Evolutionary conservation across 2,888 invertebrate species (phyloP).

Genomic region (Chrysotoxum bicinctum): DNA sequence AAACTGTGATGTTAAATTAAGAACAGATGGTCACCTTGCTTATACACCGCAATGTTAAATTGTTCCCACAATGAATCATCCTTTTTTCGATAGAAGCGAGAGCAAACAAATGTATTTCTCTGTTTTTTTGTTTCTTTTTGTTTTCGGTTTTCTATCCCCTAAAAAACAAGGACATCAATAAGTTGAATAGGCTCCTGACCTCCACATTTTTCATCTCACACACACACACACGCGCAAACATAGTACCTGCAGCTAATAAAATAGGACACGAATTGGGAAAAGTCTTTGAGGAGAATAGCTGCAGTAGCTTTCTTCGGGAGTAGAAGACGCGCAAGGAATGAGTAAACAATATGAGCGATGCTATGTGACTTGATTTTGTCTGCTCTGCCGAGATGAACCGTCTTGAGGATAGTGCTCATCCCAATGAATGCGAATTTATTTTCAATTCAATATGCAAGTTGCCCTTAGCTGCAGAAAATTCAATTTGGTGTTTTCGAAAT

Average conservation of each 20-base stretch:
- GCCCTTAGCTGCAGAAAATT: background rate
- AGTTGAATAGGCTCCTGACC: constrained; percentile 43
- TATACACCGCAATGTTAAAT: constrained; percentile 9
- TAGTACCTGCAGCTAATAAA: constrained; percentile 3
- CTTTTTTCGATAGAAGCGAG: constrained; percentile 4
- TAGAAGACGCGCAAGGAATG: constrained; percentile 55
- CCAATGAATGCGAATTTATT: background rate
- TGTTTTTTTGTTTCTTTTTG: background rate
- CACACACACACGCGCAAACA: background rate
- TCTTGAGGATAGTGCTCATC: background rate
- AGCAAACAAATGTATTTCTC: constrained; percentile 19
- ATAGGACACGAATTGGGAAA: constrained; percentile 37
- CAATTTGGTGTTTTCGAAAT: background rate
- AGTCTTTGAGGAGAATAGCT: constrained; percentile 40
- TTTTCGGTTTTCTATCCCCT: constrained; percentile 21
- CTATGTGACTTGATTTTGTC: constrained; percentile 42
- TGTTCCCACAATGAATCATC: constrained; percentile 24
- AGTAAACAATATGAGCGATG: constrained; percentile 46
- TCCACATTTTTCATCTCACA: constrained; percentile 22
- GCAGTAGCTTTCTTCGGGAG: constrained; percentile 38
- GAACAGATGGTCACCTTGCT: background rate
- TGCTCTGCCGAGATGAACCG: background rate
- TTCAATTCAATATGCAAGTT: constrained; percentile 8
- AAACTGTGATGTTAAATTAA: background rate
- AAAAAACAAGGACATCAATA: constrained; percentile 56